Conservation (phyloP, 2,888 invertebrate species). For the Anaspis maculata region DNA sequence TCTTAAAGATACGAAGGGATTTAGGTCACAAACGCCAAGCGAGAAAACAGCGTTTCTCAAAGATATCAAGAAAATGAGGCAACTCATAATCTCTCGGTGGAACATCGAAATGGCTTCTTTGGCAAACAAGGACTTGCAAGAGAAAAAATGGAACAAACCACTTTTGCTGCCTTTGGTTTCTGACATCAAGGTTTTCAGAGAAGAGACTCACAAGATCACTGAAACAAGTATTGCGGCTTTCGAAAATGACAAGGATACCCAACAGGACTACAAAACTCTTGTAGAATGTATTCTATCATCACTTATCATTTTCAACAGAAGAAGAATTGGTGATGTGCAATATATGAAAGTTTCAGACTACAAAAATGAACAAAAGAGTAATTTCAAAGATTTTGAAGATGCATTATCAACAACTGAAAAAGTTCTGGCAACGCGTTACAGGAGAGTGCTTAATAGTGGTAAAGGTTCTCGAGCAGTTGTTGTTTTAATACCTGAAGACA, state of each 20-base stretch:
- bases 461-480: too few species aligned
- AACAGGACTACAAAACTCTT: constrained; percentile 12
- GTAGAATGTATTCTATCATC: constrained; percentile 12
- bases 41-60: constrained; percentile 4
- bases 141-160: constrained; percentile 12
- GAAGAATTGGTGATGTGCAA: too few species aligned
- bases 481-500: too few species aligned
- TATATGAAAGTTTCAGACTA: too few species aligned
- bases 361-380: too few species aligned
- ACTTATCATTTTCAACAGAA: too few species aligned
- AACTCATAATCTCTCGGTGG: constrained; percentile 9
- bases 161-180: constrained; percentile 11
- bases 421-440: too few species aligned
- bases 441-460: too few species aligned
- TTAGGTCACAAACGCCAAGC: constrained; percentile 5
- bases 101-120: constrained; percentile 13
- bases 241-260: constrained; percentile 4
- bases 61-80: constrained; percentile 11
- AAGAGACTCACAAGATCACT: constrained; percentile 4
- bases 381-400: too few species aligned
- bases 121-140: constrained; percentile 12
- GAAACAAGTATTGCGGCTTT: constrained; percentile 7
- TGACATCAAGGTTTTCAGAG: constrained; percentile 6
- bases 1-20: constrained; percentile 8
- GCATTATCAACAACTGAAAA: too few species aligned